These are phyloP conservation scores for Prionace glauca DNA, from an alignment of 2,797 vertebrate genomes.

Conservation along the genomic window DNA sequence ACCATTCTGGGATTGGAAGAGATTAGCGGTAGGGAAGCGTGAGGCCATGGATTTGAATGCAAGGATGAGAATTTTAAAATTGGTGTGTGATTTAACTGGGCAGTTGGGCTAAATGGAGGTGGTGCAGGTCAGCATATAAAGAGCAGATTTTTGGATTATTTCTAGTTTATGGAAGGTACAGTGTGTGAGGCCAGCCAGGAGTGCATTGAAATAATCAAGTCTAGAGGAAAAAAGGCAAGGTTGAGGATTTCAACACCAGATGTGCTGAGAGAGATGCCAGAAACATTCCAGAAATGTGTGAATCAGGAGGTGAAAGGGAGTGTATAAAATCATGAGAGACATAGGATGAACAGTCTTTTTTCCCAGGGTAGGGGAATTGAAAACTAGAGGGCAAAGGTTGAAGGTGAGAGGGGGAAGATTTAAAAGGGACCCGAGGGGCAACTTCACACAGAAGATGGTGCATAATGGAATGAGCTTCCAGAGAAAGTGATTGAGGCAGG, in stretches of 20 bases:
- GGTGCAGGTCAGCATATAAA: background rate
- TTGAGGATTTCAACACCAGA: background rate
- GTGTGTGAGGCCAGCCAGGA: background rate
- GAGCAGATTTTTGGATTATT: background rate
- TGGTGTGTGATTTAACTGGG: background rate
- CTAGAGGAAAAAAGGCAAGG: background rate
- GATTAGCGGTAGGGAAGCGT: background rate
- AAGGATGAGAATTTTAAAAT: background rate
- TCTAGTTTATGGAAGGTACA: background rate
- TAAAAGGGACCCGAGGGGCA: no score
- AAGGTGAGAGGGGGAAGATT: no score
- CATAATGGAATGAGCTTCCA: no score
- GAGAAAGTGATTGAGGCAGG: no score
- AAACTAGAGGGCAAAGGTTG: no score
- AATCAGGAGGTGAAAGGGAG: no score
- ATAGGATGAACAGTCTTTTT: no score
- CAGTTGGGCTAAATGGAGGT: background rate
- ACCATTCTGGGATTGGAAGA: background rate
- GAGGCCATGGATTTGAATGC: background rate
- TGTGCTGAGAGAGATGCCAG: background rate
- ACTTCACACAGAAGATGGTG: no score
- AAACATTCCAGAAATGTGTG: no score
- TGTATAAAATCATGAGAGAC: no score
- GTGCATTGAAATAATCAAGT: background rate
- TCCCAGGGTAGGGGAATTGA: no score